Conservation (phyloP, 2,113 vertebrate genomes). For the Brachionichthys hirsutus region DNA sequence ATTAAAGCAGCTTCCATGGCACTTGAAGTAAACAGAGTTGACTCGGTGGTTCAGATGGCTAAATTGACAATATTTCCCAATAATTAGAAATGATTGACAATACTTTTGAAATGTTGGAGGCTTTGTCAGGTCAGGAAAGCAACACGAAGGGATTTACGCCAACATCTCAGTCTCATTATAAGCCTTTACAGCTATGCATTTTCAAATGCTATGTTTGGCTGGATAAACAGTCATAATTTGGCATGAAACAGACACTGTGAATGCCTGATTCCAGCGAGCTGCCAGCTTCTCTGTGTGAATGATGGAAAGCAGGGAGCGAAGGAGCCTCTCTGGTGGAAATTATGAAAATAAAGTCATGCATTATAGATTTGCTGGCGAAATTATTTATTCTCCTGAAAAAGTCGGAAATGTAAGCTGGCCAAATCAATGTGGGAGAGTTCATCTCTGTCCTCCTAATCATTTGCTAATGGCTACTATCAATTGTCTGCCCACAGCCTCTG, state of each 20-base stretch:
- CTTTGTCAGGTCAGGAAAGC: slow-evolving; percentile 46
- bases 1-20: slow-evolving; percentile 43
- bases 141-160: slow-evolving; percentile 40
- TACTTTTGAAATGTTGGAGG: slow-evolving; percentile 56
- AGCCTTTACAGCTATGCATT: slow-evolving; percentile 63
- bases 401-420: slow-evolving; percentile 77
- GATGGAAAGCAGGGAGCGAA: slow-evolving; percentile 59
- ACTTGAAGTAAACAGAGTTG: slow-evolving; percentile 68
- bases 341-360: slow-evolving; percentile 78
- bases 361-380: slow-evolving; percentile 78
- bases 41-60: slow-evolving; percentile 54
- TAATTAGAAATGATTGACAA: slow-evolving; percentile 66
- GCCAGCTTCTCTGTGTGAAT: slow-evolving; percentile 65
- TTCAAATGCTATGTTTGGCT: slow-evolving; percentile 69
- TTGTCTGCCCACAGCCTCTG: slow-evolving; percentile 69
- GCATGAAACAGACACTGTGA: slow-evolving; percentile 63
- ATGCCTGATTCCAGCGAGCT: slow-evolving; percentile 66
- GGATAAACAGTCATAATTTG: slow-evolving; percentile 76
- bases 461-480: slow-evolving; percentile 83
- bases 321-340: slow-evolving; percentile 68
- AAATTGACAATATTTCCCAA: slow-evolving; percentile 62
- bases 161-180: slow-evolving; percentile 66
- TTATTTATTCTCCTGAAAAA: slow-evolving; percentile 79
- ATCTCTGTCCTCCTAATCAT: slow-evolving; percentile 82
- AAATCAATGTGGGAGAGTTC: slow-evolving; percentile 80